phyloP scores from a whole-genome alignment of 2,888 invertebrate genomes.

The Stenodema calcarata region DNA sequence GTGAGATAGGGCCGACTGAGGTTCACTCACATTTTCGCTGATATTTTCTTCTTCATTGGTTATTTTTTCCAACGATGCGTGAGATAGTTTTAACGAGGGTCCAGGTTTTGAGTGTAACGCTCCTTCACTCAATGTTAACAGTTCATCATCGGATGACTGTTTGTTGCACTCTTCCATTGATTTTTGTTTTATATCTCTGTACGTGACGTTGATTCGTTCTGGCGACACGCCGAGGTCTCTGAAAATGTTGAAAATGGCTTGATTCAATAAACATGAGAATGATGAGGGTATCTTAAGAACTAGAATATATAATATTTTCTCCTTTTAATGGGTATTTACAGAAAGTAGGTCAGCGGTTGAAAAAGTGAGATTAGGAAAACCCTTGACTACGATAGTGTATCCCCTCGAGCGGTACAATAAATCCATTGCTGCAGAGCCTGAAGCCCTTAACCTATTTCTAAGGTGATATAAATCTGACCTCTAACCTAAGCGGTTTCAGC shows the following conservation, averaged over 20 bases:
- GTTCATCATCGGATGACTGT: slow-evolving; percentile 41
- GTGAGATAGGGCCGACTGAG: not conserved
- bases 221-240: slow-evolving; percentile 53
- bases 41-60: not conserved
- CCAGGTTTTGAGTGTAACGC: slow-evolving; percentile 21
- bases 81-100: not conserved
- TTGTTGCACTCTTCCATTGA: slow-evolving; percentile 46
- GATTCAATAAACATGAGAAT: too few species aligned
- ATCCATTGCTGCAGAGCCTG: too few species aligned
- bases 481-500: too few species aligned
- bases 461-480: too few species aligned
- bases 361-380: too few species aligned
- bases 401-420: too few species aligned
- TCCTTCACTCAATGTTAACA: slow-evolving; percentile 24
- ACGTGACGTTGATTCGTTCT: slow-evolving; percentile 48
- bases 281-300: too few species aligned
- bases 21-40: not conserved
- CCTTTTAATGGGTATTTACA: too few species aligned
- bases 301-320: too few species aligned
- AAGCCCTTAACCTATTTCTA: too few species aligned
- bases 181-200: slow-evolving; percentile 43
- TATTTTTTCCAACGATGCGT: slow-evolving; percentile 2
- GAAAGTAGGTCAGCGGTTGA: too few species aligned
- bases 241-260: not conserved
- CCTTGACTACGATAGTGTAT: too few species aligned